A percentile compares a stretch with the other conserved stretches of the same genome.
Evolutionary conservation across 2,888 invertebrate genomes (phyloP).

Genomic region (Phymatocera aterrima): DNA sequence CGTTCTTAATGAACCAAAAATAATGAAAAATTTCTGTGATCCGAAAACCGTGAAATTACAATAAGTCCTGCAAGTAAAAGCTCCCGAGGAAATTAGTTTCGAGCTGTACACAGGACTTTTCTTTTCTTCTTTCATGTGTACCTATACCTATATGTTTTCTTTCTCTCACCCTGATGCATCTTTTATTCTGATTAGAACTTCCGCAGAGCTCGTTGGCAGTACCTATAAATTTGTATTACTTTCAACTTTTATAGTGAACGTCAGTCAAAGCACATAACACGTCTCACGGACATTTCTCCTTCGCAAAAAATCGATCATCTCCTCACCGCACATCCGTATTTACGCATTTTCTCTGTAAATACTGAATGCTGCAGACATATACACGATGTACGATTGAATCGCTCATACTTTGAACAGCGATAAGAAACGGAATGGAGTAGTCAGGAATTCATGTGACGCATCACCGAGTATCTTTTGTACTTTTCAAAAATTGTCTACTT

Average conservation of each 20-base stretch:
- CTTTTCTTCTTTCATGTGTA: not conserved
- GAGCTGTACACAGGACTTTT: not conserved
- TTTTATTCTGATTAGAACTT: too few species aligned
- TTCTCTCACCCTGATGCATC: too few species aligned
- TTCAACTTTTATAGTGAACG: not conserved
- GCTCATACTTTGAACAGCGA: not conserved
- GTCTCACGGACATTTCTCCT: slow-evolving; percentile 11
- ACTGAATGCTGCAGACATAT: not conserved
- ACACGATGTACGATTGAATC: not conserved
- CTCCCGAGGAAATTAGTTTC: not conserved
- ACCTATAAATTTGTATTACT: not conserved
- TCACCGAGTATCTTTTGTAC: not conserved
- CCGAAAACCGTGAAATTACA: not conserved
- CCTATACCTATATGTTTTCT: too few species aligned
- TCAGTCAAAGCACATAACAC: not conserved
- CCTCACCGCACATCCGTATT: not conserved
- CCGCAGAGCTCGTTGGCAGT: not conserved
- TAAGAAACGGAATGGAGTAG: not conserved
- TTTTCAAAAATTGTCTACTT: not conserved
- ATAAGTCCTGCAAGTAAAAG: not conserved
- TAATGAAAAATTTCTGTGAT: not conserved
- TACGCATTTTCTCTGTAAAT: not conserved
- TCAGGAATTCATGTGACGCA: not conserved
- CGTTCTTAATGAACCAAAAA: not conserved
- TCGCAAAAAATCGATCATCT: not conserved